Conservation (phyloP, 2,797 vertebrate genomes). For the Platalea minor region DNA sequence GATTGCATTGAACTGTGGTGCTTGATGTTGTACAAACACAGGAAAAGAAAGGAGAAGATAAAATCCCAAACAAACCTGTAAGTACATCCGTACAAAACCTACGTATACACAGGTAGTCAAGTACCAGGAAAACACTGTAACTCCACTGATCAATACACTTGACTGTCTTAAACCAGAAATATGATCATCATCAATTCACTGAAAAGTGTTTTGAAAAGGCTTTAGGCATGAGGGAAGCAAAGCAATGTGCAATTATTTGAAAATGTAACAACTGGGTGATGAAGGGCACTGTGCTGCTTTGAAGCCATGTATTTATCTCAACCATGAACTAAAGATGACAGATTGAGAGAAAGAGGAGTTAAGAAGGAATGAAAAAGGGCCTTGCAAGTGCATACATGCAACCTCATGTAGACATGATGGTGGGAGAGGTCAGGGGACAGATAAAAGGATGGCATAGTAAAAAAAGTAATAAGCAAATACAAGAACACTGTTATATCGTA, state of each 20-base stretch:
- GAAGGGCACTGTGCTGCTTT: neutral
- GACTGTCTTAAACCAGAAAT: neutral
- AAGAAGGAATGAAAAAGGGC: neutral
- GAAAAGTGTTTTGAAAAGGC: neutral
- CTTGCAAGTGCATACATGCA: neutral
- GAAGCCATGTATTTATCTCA: neutral
- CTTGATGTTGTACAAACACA: neutral
- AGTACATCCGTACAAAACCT: neutral
- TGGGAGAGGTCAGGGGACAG: neutral
- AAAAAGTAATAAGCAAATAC: neutral
- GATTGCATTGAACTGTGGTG: neutral
- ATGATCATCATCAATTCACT: neutral
- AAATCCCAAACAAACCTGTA: neutral
- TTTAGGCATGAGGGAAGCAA: neutral
- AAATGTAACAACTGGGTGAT: neutral
- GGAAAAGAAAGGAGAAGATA: neutral
- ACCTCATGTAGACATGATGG: neutral
- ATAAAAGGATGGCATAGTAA: neutral
- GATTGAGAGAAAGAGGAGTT: neutral
- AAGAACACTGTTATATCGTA: neutral
- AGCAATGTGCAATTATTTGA: neutral
- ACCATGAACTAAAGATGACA: neutral
- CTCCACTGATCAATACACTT: rapidly evolving
- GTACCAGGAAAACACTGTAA: neutral
- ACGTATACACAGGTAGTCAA: neutral